phyloP scores from a whole-genome alignment of 2,888 invertebrate species.

The Chrysomela aeneicollis region DNA sequence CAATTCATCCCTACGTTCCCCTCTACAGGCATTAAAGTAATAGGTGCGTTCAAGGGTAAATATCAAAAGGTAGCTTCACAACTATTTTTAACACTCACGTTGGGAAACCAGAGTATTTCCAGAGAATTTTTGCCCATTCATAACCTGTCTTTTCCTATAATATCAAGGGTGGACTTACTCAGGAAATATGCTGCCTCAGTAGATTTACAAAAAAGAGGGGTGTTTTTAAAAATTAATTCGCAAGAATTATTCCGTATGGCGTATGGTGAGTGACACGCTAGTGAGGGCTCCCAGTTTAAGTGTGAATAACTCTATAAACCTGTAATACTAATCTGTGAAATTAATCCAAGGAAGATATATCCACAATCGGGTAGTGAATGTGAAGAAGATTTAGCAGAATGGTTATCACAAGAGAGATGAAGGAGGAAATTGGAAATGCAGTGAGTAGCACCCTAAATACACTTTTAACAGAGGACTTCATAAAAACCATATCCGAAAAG shows the following conservation, averaged over 20 bases:
- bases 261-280: background rate
- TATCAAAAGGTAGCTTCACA: constrained; percentile 4
- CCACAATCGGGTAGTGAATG: background rate
- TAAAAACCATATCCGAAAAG: background rate
- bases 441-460: background rate
- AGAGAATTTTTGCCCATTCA: too few relatives aligned
- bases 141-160: too few relatives aligned
- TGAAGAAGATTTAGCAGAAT: background rate
- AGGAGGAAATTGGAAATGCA: background rate
- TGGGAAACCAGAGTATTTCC: too few relatives aligned
- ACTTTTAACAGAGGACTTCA: constrained; percentile 1
- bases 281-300: background rate
- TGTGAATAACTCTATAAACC: constrained; percentile 1
- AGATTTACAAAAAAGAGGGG: too few relatives aligned
- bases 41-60: constrained; percentile 26
- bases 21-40: constrained; percentile 26
- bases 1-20: constrained; percentile 20
- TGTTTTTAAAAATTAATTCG: too few relatives aligned
- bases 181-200: too few relatives aligned
- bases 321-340: background rate
- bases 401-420: constrained; percentile 1
- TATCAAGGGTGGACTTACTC: too few relatives aligned
- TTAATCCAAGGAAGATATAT: background rate
- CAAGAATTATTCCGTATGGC: too few relatives aligned
- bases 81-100: too few relatives aligned